These are phyloP conservation scores for Amphiprion clarkii DNA, from an alignment of 2,797 vertebrate species.

Conservation along the genomic window DNA sequence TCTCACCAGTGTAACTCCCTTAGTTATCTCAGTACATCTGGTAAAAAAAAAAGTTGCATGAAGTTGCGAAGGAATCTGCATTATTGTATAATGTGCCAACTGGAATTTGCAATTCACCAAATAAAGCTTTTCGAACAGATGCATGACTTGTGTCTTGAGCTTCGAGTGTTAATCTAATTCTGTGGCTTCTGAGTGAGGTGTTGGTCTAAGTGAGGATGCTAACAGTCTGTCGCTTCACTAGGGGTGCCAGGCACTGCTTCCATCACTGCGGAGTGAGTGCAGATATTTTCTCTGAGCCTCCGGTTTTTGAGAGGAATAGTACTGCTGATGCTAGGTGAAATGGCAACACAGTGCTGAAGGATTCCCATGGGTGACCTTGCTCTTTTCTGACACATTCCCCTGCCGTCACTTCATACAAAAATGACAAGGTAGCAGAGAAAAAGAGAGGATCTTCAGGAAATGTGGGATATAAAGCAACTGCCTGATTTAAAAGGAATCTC, in stretches of 20 bases:
- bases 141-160: constrained; percentile 43
- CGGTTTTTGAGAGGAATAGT: constrained; percentile 11
- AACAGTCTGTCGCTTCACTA: constrained; percentile 63
- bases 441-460: constrained; percentile 8
- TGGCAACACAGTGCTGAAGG: constrained; percentile 33
- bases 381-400: constrained; percentile 50
- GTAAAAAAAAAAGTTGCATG: not conserved
- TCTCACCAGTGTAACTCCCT: not conserved
- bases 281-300: constrained; percentile 43
- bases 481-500: constrained; percentile 27
- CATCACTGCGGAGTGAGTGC: constrained; percentile 25
- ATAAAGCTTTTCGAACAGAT: constrained; percentile 43
- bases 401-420: constrained; percentile 38
- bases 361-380: constrained; percentile 60
- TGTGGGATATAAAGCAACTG: constrained; percentile 3
- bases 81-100: not conserved
- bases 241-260: constrained; percentile 56
- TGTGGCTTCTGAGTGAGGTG: constrained; percentile 66
- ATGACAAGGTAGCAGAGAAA: constrained; percentile 28
- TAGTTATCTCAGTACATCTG: not conserved
- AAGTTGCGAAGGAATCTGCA: not conserved
- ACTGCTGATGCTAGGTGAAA: constrained; percentile 57
- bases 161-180: constrained; percentile 69
- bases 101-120: constrained; percentile 21
- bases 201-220: constrained; percentile 69